These are phyloP conservation scores for Microcebus griseorufus DNA, from an alignment of 2,113 vertebrate species.

Conservation along the genomic window DNA sequence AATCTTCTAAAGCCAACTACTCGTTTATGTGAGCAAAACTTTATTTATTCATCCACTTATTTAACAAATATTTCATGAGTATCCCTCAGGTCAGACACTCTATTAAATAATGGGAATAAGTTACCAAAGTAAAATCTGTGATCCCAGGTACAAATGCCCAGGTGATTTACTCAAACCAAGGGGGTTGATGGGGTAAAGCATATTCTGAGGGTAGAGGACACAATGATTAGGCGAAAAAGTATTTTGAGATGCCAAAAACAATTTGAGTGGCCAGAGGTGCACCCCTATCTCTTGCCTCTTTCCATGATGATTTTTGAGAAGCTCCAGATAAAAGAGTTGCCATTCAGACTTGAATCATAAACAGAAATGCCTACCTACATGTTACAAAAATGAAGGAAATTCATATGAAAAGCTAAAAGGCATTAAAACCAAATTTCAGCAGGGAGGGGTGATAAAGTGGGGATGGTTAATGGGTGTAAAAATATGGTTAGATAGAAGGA, in stretches of 20 bases:
- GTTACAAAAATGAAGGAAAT: neutral
- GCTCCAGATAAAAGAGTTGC: neutral
- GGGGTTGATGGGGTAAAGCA: fast-evolving
- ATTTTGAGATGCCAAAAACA: neutral
- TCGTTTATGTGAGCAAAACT: neutral
- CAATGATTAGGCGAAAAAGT: neutral
- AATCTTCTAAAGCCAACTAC: neutral
- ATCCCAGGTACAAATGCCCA: neutral
- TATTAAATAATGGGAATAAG: neutral
- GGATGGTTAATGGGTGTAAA: no score
- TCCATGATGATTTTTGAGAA: neutral
- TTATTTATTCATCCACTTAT: neutral
- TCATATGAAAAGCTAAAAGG: neutral
- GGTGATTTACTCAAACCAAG: neutral
- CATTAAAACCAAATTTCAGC: neutral
- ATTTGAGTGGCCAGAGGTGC: neutral
- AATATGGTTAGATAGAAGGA: no score
- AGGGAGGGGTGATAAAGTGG: no score
- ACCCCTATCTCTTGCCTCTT: neutral
- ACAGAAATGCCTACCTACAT: neutral
- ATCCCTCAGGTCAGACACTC: neutral
- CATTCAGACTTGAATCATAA: neutral
- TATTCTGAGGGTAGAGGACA: neutral
- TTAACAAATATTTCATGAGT: neutral
- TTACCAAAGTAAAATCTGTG: neutral